Conservation (phyloP, 2,797 vertebrate genomes). For the Siniperca scherzeri region DNA sequence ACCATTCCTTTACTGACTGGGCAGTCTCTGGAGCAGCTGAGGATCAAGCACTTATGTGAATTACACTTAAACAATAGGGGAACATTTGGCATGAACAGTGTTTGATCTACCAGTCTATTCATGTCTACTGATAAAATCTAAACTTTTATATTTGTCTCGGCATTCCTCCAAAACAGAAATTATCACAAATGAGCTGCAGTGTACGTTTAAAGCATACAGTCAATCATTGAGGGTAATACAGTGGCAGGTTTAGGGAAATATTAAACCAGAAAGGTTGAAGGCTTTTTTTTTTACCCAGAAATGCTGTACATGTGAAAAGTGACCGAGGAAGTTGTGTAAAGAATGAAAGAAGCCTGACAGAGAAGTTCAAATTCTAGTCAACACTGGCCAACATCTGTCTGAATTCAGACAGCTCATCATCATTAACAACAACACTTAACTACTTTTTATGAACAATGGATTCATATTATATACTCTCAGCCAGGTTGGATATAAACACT, state of each 20-base stretch:
- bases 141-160: slow-evolving; percentile 1
- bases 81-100: slow-evolving; percentile 21
- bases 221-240: not conserved
- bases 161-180: slow-evolving; percentile 17
- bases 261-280: not conserved
- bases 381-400: not conserved
- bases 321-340: not conserved
- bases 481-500: slow-evolving; percentile 1
- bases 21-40: slow-evolving; percentile 28
- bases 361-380: too few species aligned
- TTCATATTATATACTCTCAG: not conserved
- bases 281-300: not conserved
- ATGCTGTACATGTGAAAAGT: not conserved
- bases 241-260: slow-evolving; percentile 9
- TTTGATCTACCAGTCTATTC: slow-evolving; percentile 32
- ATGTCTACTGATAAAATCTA: slow-evolving; percentile 24
- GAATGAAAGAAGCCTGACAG: not conserved
- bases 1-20: not conserved
- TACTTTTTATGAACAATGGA: slow-evolving; percentile 8
- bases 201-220: slow-evolving; percentile 6
- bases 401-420: slow-evolving; percentile 10
- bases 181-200: slow-evolving; percentile 5
- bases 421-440: not conserved
- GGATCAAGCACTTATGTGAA: slow-evolving; percentile 25
- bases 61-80: not conserved